A percentile compares a stretch with the other conserved stretches of the same genome.
These are phyloP conservation scores for Gnatocerus cornutus DNA, from an alignment of 2,888 invertebrate genomes.

Conservation along the genomic window DNA sequence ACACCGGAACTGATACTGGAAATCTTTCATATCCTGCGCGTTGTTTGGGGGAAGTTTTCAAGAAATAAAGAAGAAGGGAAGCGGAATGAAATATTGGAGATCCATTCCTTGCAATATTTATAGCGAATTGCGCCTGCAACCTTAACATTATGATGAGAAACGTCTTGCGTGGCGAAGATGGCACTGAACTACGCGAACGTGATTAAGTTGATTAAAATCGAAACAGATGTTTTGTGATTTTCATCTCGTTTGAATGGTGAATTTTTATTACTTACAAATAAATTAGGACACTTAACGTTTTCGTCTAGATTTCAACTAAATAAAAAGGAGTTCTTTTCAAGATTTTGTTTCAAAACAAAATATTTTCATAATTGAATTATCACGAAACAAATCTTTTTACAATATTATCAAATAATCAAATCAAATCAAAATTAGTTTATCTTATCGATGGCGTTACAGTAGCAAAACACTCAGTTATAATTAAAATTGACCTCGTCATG, in stretches of 20 bases:
- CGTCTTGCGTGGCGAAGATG: too few species aligned
- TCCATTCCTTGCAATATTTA: conserved; percentile 23
- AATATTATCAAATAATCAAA: too few species aligned
- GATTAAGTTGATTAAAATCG: conserved; percentile 23
- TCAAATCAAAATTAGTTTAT: too few species aligned
- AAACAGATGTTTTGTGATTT: conserved; percentile 32
- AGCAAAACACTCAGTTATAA: not conserved
- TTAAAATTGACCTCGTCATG: too few species aligned
- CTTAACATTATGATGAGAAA: too few species aligned
- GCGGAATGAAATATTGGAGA: not conserved
- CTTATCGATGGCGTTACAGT: not conserved
- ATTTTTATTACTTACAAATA: conserved; percentile 29
- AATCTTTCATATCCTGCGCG: conserved; percentile 13
- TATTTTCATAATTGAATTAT: too few species aligned
- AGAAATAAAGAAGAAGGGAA: conserved; percentile 6
- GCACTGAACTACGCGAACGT: conserved; percentile 16
- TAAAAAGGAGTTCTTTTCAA: too few species aligned
- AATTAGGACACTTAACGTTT: not conserved
- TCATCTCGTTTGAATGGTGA: conserved; percentile 7
- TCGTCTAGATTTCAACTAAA: too few species aligned
- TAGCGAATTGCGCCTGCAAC: conserved; percentile 13
- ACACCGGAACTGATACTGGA: conserved; percentile 13
- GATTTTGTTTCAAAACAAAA: too few species aligned
- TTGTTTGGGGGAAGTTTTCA: conserved; percentile 15
- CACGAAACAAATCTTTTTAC: too few species aligned